phyloP scores from a whole-genome alignment of 1,140 invertebrate genomes.

The Limonius californicus region DNA sequence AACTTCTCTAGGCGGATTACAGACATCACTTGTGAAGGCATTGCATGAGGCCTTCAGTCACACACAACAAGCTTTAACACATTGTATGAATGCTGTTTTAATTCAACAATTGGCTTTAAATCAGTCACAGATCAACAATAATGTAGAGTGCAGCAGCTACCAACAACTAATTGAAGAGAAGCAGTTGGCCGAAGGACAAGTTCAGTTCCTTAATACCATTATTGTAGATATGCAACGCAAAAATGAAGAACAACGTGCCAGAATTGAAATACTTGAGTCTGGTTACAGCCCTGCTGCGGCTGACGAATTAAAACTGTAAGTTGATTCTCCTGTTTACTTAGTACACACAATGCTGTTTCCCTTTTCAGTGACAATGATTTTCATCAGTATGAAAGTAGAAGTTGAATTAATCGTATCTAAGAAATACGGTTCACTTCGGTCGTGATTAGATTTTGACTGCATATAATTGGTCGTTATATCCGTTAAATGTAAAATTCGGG shows the following conservation, averaged over 20 bases:
- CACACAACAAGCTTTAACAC: slow-evolving; percentile 21
- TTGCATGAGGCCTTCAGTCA: slow-evolving; percentile 7
- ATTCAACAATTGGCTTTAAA: slow-evolving; percentile 11
- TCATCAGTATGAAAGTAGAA: no score
- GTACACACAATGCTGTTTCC: no score
- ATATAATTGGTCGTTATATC: no score
- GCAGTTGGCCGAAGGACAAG: slow-evolving; percentile 66
- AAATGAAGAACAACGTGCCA: slow-evolving; percentile 75
- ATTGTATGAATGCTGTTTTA: slow-evolving; percentile 23
- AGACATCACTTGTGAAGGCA: background rate
- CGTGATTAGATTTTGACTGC: no score
- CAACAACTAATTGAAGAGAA: slow-evolving; percentile 58
- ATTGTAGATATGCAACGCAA: slow-evolving; percentile 94
- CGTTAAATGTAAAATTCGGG: no score
- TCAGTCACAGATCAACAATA: background rate
- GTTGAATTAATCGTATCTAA: no score
- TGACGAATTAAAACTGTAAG: slow-evolving; percentile 59
- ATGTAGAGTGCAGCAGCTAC: background rate
- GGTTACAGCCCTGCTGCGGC: slow-evolving; percentile 54
- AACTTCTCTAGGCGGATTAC: background rate
- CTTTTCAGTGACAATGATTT: no score
- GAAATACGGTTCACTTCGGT: no score
- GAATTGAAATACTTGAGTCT: slow-evolving; percentile 76
- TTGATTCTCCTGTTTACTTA: slow-evolving; percentile 12
- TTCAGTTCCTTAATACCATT: slow-evolving; percentile 92